phyloP scores from a whole-genome alignment of 2,797 vertebrate genomes.

The Danio jaintianensis region DNA sequence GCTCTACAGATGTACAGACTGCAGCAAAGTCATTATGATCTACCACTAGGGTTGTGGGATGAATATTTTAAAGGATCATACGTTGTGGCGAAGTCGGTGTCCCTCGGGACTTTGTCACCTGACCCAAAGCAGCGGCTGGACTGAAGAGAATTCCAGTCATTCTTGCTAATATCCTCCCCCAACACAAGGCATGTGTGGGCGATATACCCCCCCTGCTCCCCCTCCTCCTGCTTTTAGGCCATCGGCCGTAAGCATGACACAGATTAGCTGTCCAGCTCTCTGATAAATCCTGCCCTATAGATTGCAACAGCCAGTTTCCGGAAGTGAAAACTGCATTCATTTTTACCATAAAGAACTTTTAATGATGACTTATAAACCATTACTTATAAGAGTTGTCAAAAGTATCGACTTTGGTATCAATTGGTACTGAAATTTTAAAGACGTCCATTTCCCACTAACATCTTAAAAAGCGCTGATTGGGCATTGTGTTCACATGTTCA shows the following conservation, averaged over 20 bases:
- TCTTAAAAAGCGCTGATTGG: no score
- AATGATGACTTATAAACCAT: neutral
- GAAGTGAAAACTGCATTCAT: neutral
- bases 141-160: constrained; percentile 66
- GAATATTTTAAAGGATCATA: constrained; percentile 13
- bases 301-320: neutral
- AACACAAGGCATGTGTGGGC: constrained; percentile 62
- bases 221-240: constrained; percentile 39
- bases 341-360: neutral
- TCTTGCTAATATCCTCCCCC: constrained; percentile 65
- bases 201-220: constrained; percentile 52
- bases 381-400: no score
- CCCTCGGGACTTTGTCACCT: constrained; percentile 58
- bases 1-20: constrained; percentile 23
- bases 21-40: neutral
- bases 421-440: no score
- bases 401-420: no score
- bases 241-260: constrained; percentile 61
- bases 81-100: constrained; percentile 27
- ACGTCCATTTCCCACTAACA: no score
- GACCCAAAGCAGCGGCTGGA: constrained; percentile 58
- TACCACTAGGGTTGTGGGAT: neutral
- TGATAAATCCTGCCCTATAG: constrained; percentile 27
- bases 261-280: constrained; percentile 61
- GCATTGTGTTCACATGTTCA: no score